phyloP scores from a whole-genome alignment of 2,113 vertebrate species.

The Diphyllodes magnificus region DNA sequence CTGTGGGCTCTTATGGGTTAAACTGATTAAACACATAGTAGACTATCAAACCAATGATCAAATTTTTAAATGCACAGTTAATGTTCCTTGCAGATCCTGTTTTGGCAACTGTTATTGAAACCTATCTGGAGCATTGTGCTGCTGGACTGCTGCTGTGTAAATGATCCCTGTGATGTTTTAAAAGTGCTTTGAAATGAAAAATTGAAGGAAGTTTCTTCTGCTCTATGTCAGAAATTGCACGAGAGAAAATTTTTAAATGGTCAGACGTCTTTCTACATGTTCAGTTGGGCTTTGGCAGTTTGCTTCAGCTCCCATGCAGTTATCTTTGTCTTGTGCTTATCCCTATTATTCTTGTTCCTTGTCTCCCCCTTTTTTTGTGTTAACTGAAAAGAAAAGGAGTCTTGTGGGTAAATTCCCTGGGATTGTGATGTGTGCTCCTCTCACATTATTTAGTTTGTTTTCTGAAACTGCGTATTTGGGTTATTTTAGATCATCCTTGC shows the following conservation, averaged over 20 bases:
- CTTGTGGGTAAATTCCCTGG: not conserved
- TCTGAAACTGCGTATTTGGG: not conserved
- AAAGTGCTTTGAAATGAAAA: slow-evolving; percentile 23
- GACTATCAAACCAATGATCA: not conserved
- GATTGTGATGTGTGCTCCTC: not conserved
- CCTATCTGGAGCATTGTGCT: not conserved
- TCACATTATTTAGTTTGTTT: not conserved
- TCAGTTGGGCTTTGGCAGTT: not conserved
- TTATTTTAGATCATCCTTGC: not conserved
- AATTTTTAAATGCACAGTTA: not conserved
- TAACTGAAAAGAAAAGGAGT: not conserved
- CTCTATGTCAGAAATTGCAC: not conserved
- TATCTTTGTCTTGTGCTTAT: not conserved
- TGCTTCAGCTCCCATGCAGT: not conserved
- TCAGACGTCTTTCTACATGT: not conserved
- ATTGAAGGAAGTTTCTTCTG: not conserved
- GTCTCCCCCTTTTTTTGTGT: not conserved
- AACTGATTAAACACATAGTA: not conserved
- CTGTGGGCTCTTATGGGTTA: not conserved
- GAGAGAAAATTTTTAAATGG: not conserved
- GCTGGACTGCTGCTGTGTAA: not conserved
- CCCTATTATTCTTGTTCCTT: not conserved
- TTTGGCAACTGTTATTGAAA: not conserved
- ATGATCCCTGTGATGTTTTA: not conserved
- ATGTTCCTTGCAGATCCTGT: not conserved